phyloP scores from a whole-genome alignment of 2,888 invertebrate species.

The Hyppa rectilinea region DNA sequence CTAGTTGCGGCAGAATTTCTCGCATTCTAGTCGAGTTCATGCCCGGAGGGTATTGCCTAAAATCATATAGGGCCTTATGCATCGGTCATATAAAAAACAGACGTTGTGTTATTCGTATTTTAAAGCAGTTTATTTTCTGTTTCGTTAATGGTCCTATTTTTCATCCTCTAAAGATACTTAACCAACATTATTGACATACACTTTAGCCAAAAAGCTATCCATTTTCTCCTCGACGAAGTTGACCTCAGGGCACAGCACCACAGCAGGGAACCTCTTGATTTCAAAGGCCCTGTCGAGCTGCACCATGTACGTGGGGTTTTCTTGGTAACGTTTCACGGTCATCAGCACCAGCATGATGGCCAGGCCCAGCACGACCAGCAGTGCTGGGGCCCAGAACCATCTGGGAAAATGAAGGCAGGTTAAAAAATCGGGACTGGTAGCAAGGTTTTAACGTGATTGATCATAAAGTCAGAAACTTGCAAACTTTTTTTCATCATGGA shows the following conservation, averaged over 20 bases:
- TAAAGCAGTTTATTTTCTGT: background rate
- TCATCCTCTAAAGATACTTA: background rate
- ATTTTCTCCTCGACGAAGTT: conserved; percentile 71
- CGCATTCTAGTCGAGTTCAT: conserved; percentile 69
- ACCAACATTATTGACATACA: conserved; percentile 71
- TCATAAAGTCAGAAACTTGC: background rate
- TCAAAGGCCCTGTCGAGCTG: conserved; percentile 54
- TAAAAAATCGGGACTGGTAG: background rate
- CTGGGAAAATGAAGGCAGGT: conserved; percentile 62
- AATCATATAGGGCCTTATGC: background rate
- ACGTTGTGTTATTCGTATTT: background rate
- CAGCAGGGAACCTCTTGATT: conserved; percentile 73
- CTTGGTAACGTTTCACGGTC: conserved; percentile 70
- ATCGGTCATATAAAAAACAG: background rate
- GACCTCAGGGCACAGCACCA: conserved; percentile 79
- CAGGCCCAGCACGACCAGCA: conserved; percentile 69
- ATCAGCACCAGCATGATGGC: conserved; percentile 67
- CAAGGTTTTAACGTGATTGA: background rate
- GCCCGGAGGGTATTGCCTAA: conserved; percentile 73
- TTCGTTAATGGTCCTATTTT: background rate
- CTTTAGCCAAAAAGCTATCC: conserved; percentile 69
- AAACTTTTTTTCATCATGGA: background rate
- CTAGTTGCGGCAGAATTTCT: conserved; percentile 71
- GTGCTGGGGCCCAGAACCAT: conserved; percentile 71
- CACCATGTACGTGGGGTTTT: conserved; percentile 76